These are phyloP conservation scores for Caenorhabditis plicata DNA, from an alignment of 2,888 invertebrate genomes.

Conservation along the genomic window DNA sequence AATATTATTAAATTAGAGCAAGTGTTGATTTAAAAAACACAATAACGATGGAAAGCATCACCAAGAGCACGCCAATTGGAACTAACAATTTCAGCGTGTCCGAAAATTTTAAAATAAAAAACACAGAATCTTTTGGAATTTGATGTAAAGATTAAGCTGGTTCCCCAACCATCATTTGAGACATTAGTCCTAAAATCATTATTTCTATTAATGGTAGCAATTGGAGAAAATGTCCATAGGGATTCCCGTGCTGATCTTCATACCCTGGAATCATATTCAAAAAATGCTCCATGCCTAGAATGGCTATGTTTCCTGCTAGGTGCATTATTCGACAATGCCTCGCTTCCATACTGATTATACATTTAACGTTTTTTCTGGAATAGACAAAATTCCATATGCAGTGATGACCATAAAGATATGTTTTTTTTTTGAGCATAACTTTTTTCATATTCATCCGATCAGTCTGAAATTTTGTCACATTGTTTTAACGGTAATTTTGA, in stretches of 20 bases:
- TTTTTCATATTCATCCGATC: no score
- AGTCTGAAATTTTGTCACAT: no score
- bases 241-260: conserved; percentile 46
- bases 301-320: conserved; percentile 25
- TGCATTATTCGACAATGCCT: conserved; percentile 18
- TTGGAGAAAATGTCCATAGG: conserved; percentile 79
- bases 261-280: conserved; percentile 72
- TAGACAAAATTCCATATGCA: conserved; percentile 90
- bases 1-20: no score
- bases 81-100: no score
- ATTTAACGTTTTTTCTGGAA: conserved; percentile 87
- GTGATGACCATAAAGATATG: no score
- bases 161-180: conserved; percentile 92
- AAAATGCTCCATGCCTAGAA: conserved; percentile 57
- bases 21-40: no score
- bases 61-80: no score
- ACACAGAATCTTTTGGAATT: conserved; percentile 77
- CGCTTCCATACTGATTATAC: conserved; percentile 83
- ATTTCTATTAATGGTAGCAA: conserved; percentile 88
- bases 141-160: conserved; percentile 85
- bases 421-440: no score
- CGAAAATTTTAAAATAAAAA: no score
- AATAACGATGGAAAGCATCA: no score
- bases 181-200: conserved; percentile 89
- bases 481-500: no score